Base-by-base conservation (phyloP, 23 tunicate genomes). In the Trididemnum clinides region DNA sequence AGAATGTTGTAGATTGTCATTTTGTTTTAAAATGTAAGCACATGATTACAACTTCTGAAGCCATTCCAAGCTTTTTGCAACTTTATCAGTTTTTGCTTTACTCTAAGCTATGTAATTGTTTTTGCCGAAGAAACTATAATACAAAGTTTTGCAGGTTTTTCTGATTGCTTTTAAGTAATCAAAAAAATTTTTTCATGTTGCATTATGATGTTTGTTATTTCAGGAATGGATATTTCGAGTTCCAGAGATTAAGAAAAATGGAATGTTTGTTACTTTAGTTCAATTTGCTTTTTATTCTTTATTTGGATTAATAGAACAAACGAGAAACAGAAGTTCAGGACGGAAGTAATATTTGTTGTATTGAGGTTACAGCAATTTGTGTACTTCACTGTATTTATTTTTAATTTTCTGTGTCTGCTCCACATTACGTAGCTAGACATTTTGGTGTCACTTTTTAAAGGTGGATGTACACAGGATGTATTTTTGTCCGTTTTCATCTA, bases 191-290 rank as follows among this genome's bases (percentile, higher is more conserved):
- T n/a, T n/a, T n/a, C n/a, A n/a, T n/a, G n/a, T n/a, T n/a, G n/a
- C n/a, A 6, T 64, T 26, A 64, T 64, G 12, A 22, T 10, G 21
- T 64, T 20, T 64, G 26, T 33, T 35, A 81, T 80, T 79, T 1
- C 64, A 91, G 90, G 96, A 91, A 82, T 88, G 82, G 84, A 78
- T 91, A 28, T 91, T 87, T 76, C 83, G 36, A 35, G 70, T 82
- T 28, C 65, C 75, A 50, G 96, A 82, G 33, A 31, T 91, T 0
- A 87, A 91, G 71, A 74, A 87, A 33, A 23, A 66, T 82, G 91
- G 91, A 1, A 73, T 87, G 88, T 87, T 81, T 73, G 81, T 91
- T 1, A 91, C 96, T 28, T 57, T 91, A 21, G 50, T 91, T 58
- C 96, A 91, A 77, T 91, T 91, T 76, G 83, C 51, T 1, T 74